Evolutionary conservation across 2,888 invertebrate species (phyloP), one percentile per base, ranked within the genome.

Genomic region (Mechanitis messenoides): DNA sequence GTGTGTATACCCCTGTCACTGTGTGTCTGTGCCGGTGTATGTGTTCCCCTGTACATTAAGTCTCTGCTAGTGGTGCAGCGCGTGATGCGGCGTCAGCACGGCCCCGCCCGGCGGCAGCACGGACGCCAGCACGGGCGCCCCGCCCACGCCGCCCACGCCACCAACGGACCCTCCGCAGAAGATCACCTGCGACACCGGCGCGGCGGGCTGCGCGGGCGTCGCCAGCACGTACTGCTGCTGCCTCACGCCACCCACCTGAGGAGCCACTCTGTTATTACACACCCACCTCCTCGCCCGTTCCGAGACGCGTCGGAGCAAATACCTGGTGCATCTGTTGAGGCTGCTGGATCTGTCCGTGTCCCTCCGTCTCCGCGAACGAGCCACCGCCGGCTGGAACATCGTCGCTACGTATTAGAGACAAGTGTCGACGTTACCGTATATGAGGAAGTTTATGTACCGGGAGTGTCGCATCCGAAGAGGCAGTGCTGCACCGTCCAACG

Each of bases 401-500:
- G 54, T 33, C 12, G 33, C 11, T 54, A 42, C 42, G 42, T 42
- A 42, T 42, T 42, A 42, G 42, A 42, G 6, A 9, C 9, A 9
- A 42, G 42, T 42, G 9, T 42, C 42, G 42, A 9, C 42, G 42
- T 42, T 42, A 42, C 42, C 42, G 42, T 42, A 42, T 42, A 9
- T 42, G 33, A 33, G 11, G 45, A 31, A 33, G 31, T 50, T 12
- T 56, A 66, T 67, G 66, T 45, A 81, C 83, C 77, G 2, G 76
- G 57, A 12, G 74, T 77, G 55, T 90, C 90, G 58, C 90, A 90
- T 0, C 90, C 90, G 61, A 91, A 90, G 3, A 91, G 69, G 61
- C 90, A 91, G 56, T 91, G 90, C 50, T 90, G 90, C 1, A 91
- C 90, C 35, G 90, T 91, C 90, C 90, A 91, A 0, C 90, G 80